Evolutionary conservation across 2,888 invertebrate species (phyloP).

Genomic region (Dicyrtoma fusca): DNA sequence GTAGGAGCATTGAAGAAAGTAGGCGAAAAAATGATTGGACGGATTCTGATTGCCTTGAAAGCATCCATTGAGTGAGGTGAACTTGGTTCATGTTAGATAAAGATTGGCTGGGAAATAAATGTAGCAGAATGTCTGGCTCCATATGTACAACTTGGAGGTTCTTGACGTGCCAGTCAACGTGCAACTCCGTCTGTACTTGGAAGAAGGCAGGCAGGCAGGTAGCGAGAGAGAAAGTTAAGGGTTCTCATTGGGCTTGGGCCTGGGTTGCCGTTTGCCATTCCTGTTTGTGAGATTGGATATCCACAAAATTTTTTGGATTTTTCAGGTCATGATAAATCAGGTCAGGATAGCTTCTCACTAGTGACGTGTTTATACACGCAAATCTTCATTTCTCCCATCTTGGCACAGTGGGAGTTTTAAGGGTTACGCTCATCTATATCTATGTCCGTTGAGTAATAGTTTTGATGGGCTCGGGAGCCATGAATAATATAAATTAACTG

Average conservation of each 20-base stretch:
- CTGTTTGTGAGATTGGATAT: neutral
- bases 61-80: slow-evolving; percentile 32
- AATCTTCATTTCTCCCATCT: too few species aligned
- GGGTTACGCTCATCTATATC: too few species aligned
- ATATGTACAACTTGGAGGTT: neutral
- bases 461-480: too few species aligned
- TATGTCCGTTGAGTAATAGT: too few species aligned
- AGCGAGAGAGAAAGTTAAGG: too few species aligned
- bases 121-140: slow-evolving; percentile 31
- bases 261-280: neutral
- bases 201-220: too few species aligned
- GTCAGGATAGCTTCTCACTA: neutral
- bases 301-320: neutral
- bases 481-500: too few species aligned
- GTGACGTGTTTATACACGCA: too few species aligned
- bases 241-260: neutral
- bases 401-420: too few species aligned
- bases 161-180: slow-evolving; percentile 15
- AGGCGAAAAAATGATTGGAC: slow-evolving; percentile 33
- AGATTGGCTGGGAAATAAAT: slow-evolving; percentile 32
- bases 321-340: neutral
- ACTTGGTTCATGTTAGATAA: slow-evolving; percentile 30
- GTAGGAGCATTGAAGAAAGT: slow-evolving; percentile 14
- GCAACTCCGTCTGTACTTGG: neutral
- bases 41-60: slow-evolving; percentile 32